Evolutionary conservation across 35 echinoderm and acorn worm genomes (phyloP).

Genomic region (Ptychodera flava): DNA sequence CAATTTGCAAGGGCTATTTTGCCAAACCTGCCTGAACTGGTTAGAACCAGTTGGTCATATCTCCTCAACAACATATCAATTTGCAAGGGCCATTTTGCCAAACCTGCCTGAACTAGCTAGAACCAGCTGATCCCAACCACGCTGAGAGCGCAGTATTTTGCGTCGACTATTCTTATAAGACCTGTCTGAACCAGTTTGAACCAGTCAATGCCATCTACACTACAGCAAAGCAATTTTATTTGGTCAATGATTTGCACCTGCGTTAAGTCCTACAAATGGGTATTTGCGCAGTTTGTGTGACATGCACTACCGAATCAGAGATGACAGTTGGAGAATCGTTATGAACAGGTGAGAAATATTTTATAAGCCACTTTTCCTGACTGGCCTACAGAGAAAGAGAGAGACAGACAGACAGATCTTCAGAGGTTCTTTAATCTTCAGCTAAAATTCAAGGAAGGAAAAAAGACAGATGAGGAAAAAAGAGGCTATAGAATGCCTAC

Average conservation of each 20-base stretch:
- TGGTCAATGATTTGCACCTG: background rate
- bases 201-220: background rate
- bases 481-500: background rate
- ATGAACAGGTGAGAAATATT: background rate
- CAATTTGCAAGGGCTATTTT: too few species aligned
- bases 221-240: background rate
- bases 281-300: background rate
- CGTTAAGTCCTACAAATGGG: background rate
- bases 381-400: background rate
- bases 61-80: too few species aligned
- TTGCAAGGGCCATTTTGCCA: too few species aligned
- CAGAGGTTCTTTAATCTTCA: background rate
- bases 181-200: background rate
- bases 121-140: background rate
- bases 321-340: background rate
- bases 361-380: background rate
- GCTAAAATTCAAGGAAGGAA: background rate
- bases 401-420: too few species aligned
- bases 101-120: background rate
- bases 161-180: too few species aligned
- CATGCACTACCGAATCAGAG: background rate
- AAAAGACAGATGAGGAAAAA: background rate
- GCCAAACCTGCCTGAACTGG: background rate
- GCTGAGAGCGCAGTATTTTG: too few species aligned
- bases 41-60: too few species aligned